phyloP scores from a whole-genome alignment of 2,113 vertebrate genomes.

The Taurulus bubalis region DNA sequence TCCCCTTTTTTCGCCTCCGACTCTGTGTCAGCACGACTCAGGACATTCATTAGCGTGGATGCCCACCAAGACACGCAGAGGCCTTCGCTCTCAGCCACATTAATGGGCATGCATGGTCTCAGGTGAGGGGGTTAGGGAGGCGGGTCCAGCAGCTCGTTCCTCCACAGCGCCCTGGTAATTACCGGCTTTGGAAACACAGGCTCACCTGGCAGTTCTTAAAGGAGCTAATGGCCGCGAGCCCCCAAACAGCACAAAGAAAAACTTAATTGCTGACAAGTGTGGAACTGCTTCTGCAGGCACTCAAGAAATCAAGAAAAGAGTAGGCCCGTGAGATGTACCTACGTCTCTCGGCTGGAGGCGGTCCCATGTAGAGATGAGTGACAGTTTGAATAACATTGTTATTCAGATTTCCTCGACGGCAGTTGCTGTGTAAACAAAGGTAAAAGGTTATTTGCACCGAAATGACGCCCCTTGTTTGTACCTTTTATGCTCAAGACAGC shows the following conservation, averaged over 20 bases:
- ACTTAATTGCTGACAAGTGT: slow-evolving; percentile 65
- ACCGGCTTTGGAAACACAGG: slow-evolving; percentile 68
- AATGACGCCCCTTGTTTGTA: slow-evolving; percentile 25
- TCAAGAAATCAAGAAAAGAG: slow-evolving; percentile 45
- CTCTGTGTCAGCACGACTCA: slow-evolving; percentile 47
- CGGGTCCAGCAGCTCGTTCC: slow-evolving; percentile 60
- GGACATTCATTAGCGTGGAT: slow-evolving; percentile 67
- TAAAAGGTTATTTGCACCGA: slow-evolving; percentile 60
- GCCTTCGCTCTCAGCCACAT: slow-evolving; percentile 12
- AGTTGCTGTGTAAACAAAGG: slow-evolving; percentile 64
- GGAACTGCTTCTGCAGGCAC: slow-evolving; percentile 39
- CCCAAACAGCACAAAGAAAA: slow-evolving; percentile 56
- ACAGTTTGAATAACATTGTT: slow-evolving; percentile 69
- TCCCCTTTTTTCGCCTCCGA: slow-evolving; percentile 10
- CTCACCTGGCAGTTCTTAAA: slow-evolving; percentile 74
- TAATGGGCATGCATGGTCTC: slow-evolving; percentile 7
- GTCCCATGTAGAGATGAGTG: slow-evolving; percentile 68
- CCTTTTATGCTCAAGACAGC: slow-evolving; percentile 46
- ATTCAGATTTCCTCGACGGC: slow-evolving; percentile 59
- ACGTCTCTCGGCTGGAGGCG: slow-evolving; percentile 55
- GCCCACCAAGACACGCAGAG: slow-evolving; percentile 28
- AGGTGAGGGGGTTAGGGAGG: slow-evolving; percentile 54
- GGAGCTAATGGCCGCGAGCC: slow-evolving; percentile 70
- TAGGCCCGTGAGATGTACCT: slow-evolving; percentile 40
- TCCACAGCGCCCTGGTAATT: slow-evolving; percentile 72